Evolutionary conservation across 2,113 vertebrate genomes (phyloP), one percentile per base, ranked within the genome.

Genomic region (Semnornis frantzii): DNA sequence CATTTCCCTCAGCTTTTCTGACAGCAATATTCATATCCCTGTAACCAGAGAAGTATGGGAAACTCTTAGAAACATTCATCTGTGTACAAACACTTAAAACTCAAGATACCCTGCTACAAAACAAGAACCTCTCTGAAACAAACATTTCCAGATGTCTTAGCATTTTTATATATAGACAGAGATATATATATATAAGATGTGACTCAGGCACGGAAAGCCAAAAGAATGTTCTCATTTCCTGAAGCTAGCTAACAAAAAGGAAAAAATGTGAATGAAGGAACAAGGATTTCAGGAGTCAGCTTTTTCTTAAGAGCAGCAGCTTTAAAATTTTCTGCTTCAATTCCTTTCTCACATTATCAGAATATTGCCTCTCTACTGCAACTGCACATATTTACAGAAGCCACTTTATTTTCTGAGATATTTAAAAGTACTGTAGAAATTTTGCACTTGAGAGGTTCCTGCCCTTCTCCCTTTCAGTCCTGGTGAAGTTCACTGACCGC

Each of bases 191-290:
- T 69, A 81, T 39, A 89, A 86, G 58, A 96, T 79, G 77, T 95
- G 94, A 96, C 88, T 95, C 93, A 95, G 85, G 27, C 85, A 84
- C 0, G 6, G 85, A 90, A 93, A 94, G 85, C 90, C 95, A 95
- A 94, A 96, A 95, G 93, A 96, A 97, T 95, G 96, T 95, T 90
- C 95, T 96, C 95, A 94, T 95, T 96, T 97, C 96, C 95, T 95
- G 95, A 93, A 52, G 70, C 60, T 86, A 63, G 57, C 86, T 86
- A 95, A 95, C 73, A 96, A 92, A 91, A 94, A 93, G 66, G 73
- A 78, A 94, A 95, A 94, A 93, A 95, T 31, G 42, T 84, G 91
- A 95, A 94, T 8, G 15, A 87, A 94, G 69, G 77, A 94, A 93
- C 93, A 92, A 83, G 88, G 89, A 91, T 73, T 91, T 91, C 28